phyloP scores from a whole-genome alignment of 2,113 vertebrate genomes.

The Crotalus horridus region DNA sequence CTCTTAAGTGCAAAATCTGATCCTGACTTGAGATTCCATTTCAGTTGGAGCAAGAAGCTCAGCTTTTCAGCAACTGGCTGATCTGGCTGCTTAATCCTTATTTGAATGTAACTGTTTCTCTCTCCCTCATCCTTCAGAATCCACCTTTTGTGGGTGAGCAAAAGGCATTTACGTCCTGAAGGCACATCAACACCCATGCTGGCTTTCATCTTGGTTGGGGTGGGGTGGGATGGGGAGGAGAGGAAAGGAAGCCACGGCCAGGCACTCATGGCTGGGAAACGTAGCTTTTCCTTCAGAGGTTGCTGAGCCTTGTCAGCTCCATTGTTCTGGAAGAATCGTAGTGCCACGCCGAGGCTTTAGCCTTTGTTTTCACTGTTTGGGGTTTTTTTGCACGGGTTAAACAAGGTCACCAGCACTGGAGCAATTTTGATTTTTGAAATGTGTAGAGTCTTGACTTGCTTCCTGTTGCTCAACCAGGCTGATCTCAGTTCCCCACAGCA shows the following conservation, averaged over 20 bases:
- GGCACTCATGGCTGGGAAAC: neutral
- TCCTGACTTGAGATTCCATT: neutral
- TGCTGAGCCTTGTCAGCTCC: neutral
- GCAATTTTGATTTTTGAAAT: neutral
- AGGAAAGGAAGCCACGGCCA: neutral
- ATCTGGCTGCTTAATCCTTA: neutral
- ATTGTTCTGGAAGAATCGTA: conserved; percentile 3
- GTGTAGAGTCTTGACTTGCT: neutral
- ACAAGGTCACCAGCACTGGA: conserved; percentile 2
- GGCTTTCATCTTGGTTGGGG: neutral
- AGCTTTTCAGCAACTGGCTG: neutral
- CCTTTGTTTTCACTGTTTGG: neutral
- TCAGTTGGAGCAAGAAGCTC: neutral
- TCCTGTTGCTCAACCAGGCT: neutral
- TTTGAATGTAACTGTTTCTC: neutral
- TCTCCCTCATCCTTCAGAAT: neutral
- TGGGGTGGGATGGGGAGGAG: neutral
- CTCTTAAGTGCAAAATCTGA: neutral
- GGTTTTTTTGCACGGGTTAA: conserved; percentile 3
- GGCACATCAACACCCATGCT: neutral
- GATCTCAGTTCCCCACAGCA: neutral
- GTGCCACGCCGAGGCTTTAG: neutral
- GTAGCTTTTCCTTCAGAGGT: neutral
- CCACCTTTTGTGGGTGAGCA: neutral
- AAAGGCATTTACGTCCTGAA: neutral